Conservation (phyloP, 2,797 vertebrate genomes). For the Enoplosus armatus region DNA sequence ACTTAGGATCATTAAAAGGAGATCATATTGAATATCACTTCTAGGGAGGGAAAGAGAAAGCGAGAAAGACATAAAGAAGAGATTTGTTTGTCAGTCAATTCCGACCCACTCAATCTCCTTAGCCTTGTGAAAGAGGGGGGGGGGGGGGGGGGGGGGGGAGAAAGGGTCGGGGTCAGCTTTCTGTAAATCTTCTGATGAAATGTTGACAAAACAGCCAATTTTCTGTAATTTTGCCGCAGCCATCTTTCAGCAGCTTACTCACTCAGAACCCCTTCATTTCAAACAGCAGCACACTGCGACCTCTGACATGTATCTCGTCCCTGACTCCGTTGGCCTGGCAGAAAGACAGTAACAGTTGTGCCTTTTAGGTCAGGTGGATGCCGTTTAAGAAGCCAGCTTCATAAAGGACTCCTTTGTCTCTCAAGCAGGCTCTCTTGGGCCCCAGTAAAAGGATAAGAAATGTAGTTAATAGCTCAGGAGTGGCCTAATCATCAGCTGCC, state of each 20-base stretch:
- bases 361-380: conserved; percentile 93
- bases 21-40: conserved; percentile 96
- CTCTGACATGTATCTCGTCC: conserved; percentile 91
- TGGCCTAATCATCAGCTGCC: conserved; percentile 93
- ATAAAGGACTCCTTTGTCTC: conserved; percentile 94
- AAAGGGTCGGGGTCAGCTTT: conserved; percentile 84
- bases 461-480: conserved; percentile 94
- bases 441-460: conserved; percentile 92
- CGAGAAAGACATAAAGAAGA: conserved; percentile 88
- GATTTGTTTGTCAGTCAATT: conserved; percentile 94
- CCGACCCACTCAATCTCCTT: conserved; percentile 88
- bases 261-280: conserved; percentile 91
- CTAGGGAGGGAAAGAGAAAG: conserved; percentile 87
- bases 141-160: conserved; percentile 75
- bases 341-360: conserved; percentile 91
- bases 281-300: conserved; percentile 87
- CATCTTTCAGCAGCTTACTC: conserved; percentile 90
- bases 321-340: conserved; percentile 78
- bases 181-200: conserved; percentile 93
- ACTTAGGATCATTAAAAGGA: conserved; percentile 94
- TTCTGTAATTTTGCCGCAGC: conserved; percentile 92
- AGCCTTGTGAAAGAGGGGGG: conserved; percentile 84
- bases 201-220: conserved; percentile 98
- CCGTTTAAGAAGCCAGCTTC: conserved; percentile 84
- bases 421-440: conserved; percentile 85